Conservation (phyloP, 2,888 invertebrate species). For the Augiades crinisus region DNA sequence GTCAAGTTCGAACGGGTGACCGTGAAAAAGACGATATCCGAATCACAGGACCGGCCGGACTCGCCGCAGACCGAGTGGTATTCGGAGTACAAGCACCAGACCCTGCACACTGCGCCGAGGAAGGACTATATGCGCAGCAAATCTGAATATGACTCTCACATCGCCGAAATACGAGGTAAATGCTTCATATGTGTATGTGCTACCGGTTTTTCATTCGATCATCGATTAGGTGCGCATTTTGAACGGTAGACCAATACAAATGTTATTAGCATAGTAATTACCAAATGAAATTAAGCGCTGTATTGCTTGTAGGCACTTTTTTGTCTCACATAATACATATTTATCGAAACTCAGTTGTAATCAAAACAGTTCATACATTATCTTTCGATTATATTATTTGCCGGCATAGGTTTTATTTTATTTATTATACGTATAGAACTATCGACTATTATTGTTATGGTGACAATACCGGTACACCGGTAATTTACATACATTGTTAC, state of each 20-base stretch:
- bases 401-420: no score
- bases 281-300: no score
- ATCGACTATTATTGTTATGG: no score
- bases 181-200: neutral
- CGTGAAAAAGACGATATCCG: constrained; percentile 83
- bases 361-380: no score
- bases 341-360: no score
- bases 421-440: no score
- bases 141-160: constrained; percentile 93
- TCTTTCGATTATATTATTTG: no score
- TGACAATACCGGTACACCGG: no score
- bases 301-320: no score
- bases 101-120: constrained; percentile 84
- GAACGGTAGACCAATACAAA: neutral
- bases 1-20: constrained; percentile 88
- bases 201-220: neutral
- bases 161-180: constrained; percentile 92
- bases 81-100: constrained; percentile 72
- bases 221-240: neutral
- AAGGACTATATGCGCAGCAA: constrained; percentile 89
- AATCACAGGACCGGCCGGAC: constrained; percentile 58
- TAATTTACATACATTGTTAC: no score
- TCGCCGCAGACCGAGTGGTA: constrained; percentile 75
- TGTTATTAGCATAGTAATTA: no score
- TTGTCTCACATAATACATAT: no score